These are phyloP conservation scores for Aphis craccivora DNA, from an alignment of 1,140 invertebrate species.

Conservation along the genomic window DNA sequence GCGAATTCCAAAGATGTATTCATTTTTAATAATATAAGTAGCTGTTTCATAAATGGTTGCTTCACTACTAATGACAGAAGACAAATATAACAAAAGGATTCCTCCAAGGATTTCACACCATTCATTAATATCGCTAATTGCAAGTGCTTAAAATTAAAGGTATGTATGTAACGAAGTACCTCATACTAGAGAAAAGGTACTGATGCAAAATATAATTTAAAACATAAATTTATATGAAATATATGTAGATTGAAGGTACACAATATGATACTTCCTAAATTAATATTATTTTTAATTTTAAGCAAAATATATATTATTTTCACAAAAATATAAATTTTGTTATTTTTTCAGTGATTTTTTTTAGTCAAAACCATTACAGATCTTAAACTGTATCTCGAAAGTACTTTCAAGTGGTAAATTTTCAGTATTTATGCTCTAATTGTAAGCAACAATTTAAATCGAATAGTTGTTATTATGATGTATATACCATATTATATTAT, in stretches of 20 bases:
- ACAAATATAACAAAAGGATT: slow-evolving; percentile 20
- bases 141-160: slow-evolving; percentile 15
- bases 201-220: background rate
- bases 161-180: background rate
- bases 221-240: background rate
- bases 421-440: background rate
- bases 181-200: background rate
- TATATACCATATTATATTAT: background rate
- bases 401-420: background rate
- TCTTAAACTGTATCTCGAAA: background rate
- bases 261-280: background rate
- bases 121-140: slow-evolving; percentile 43
- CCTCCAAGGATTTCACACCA: background rate
- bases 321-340: background rate
- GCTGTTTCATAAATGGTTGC: background rate
- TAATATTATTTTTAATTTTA: background rate
- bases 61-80: background rate
- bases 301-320: background rate
- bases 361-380: background rate
- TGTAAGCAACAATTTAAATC: background rate
- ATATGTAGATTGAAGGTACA: no score
- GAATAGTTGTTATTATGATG: background rate
- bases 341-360: background rate
- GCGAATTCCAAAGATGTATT: background rate
- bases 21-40: slow-evolving; percentile 27